Base-by-base conservation (phyloP, 2,888 invertebrate species). In the Nymphalis urticae region DNA sequence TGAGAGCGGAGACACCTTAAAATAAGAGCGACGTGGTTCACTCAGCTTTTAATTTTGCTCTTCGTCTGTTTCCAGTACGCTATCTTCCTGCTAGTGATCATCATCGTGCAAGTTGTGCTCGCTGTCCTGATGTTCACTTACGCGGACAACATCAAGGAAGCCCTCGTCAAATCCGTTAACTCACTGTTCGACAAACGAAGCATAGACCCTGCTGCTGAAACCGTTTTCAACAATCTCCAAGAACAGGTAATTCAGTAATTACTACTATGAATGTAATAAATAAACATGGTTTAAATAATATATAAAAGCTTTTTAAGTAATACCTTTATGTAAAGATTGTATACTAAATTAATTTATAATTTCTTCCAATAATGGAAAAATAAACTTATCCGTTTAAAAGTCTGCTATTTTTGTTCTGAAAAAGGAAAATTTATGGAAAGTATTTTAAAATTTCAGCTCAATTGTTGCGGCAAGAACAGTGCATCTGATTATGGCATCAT, bases 71-170 rank as follows among this genome's bases (percentile, higher is more conserved):
- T 93, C 64, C 88, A 96, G 96, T 96, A 96, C 87, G 94, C 96
- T 7, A 94, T 96, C 75, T 94, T 95, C 84, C 87, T 96, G 76
- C 86, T 97, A 76, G 93, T 95, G 61, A 93, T 96, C 72, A 95
- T 97, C 84, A 94, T 96, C 66, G 85, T 95, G 68, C 96, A 96
- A 94, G 93, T 96, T 73, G 94, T 95, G 21, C 87, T 96, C 72
- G 95, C 95, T 0, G 94, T 95, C 13, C 93, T 94, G 68, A 92
- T 95, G 66, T 96, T 96, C 87, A 88, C 95, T 4, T 93, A 95
- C 81, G 92, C 94, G 42, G 94, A 94, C 6, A 94, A 93, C 70
- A 84, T 94, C 62, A 88, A 92, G 66, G 80, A 82, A 0, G 88
- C 93, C 48, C 91, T 96, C 75, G 87, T 86, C 19, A 81, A 87